phyloP scores from a whole-genome alignment of 2,113 vertebrate species.

The Amblyopsis rosae region DNA sequence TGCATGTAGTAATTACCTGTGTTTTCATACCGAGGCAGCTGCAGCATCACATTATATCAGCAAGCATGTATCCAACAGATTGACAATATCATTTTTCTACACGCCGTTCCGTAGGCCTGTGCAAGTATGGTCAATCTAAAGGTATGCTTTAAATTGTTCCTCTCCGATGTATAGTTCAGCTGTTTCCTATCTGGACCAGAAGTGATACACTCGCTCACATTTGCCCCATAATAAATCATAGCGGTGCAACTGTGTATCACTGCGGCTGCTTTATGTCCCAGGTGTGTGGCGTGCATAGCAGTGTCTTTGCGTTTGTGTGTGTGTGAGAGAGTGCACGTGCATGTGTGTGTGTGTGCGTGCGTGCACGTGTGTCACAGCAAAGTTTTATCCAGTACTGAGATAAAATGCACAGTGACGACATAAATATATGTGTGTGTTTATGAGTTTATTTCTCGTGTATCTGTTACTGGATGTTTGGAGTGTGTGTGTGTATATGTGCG shows the following conservation, averaged over 20 bases:
- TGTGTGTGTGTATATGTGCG: not conserved
- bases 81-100: too few species aligned
- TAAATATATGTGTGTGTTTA: not conserved
- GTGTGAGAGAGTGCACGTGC: not conserved
- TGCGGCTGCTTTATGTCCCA: not conserved
- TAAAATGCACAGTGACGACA: not conserved
- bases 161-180: conserved; percentile 11
- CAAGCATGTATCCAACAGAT: too few species aligned
- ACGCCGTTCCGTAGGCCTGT: too few species aligned
- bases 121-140: too few species aligned
- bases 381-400: too few species aligned
- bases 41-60: too few species aligned
- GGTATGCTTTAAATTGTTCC: too few species aligned
- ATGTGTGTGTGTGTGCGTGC: too few species aligned
- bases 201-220: conserved; percentile 8
- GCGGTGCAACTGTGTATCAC: conserved; percentile 8
- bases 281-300: not conserved
- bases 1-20: too few species aligned
- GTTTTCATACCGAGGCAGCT: too few species aligned
- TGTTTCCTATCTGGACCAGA: conserved; percentile 14
- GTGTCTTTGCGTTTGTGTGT: conserved; percentile 13
- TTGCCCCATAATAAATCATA: conserved; percentile 19
- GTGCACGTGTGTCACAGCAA: too few species aligned
- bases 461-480: not conserved
- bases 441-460: not conserved